Evolutionary conservation across 2,113 vertebrate genomes (phyloP).

Genomic region (Suricata suricatta): DNA sequence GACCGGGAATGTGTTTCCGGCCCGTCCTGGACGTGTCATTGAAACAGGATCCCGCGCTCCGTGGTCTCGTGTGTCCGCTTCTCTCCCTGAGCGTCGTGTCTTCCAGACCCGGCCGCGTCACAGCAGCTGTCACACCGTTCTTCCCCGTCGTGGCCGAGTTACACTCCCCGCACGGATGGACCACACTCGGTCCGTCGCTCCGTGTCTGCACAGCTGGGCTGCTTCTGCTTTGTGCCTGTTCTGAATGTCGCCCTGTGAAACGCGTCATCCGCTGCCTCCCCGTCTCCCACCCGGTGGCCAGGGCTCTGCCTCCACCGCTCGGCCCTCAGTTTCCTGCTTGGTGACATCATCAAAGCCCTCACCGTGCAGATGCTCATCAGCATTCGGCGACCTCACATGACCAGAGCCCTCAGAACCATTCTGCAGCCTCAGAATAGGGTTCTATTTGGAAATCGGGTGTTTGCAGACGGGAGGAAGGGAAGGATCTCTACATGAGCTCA

Average conservation of each 20-base stretch:
- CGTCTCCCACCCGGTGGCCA: background rate
- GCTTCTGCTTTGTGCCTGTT: background rate
- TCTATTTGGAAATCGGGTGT: background rate
- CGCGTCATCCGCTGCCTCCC: background rate
- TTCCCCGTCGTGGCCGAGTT: background rate
- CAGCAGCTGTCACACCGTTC: background rate
- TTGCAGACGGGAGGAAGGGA: no score
- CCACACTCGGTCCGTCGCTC: background rate
- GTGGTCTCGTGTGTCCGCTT: background rate
- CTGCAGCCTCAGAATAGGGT: background rate
- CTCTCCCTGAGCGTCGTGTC: background rate
- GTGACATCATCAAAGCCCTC: background rate
- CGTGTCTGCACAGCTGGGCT: background rate
- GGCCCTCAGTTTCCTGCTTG: background rate
- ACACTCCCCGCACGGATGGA: background rate
- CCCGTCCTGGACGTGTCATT: background rate
- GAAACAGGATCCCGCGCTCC: fast-evolving
- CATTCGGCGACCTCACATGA: background rate
- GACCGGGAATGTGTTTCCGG: background rate
- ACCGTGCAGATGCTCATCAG: background rate
- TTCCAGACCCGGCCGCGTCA: background rate
- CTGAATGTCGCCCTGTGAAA: no score
- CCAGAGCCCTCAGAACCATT: background rate
- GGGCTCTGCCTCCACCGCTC: background rate
- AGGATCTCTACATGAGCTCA: background rate